These are phyloP conservation scores for Brachyhypopomus gauderio DNA, from an alignment of 2,113 vertebrate species.

Conservation along the genomic window DNA sequence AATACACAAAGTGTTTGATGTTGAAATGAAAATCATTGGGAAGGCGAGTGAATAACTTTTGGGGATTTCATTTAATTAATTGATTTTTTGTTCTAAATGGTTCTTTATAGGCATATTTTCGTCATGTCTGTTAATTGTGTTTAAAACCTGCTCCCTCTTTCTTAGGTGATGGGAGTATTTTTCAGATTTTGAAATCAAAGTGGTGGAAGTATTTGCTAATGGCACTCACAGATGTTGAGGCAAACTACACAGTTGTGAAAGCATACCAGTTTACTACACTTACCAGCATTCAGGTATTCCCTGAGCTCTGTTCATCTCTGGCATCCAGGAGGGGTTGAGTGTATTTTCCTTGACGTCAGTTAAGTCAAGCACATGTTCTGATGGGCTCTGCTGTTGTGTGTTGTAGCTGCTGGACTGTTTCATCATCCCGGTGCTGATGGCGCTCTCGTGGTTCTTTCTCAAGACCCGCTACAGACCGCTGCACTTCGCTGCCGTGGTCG, in stretches of 20 bases:
- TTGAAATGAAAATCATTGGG: too few relatives aligned
- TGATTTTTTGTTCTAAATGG: too few relatives aligned
- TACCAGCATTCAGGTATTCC: slow-evolving; percentile 91
- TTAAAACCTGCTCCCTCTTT: not conserved
- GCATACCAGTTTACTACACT: slow-evolving; percentile 94
- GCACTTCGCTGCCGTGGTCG: slow-evolving; percentile 85
- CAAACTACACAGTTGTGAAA: slow-evolving; percentile 90
- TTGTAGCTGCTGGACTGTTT: slow-evolving; percentile 95
- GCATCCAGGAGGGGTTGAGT: not conserved
- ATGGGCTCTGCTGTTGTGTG: slow-evolving; percentile 21
- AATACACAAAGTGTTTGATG: too few relatives aligned
- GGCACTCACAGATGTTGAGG: slow-evolving; percentile 91
- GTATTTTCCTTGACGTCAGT: too few relatives aligned
- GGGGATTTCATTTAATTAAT: too few relatives aligned
- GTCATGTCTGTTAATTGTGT: not conserved
- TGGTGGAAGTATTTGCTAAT: slow-evolving; percentile 97
- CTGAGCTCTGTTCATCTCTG: not conserved
- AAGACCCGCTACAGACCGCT: slow-evolving; percentile 85
- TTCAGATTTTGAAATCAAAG: slow-evolving; percentile 83
- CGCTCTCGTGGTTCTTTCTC: slow-evolving; percentile 91
- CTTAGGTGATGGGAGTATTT: slow-evolving; percentile 77
- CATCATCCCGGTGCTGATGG: slow-evolving; percentile 92
- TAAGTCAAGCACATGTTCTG: not conserved
- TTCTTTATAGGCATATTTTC: too few relatives aligned
- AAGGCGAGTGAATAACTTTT: too few relatives aligned